phyloP scores from a whole-genome alignment of 1,140 invertebrate species.

The Apis cerana region DNA sequence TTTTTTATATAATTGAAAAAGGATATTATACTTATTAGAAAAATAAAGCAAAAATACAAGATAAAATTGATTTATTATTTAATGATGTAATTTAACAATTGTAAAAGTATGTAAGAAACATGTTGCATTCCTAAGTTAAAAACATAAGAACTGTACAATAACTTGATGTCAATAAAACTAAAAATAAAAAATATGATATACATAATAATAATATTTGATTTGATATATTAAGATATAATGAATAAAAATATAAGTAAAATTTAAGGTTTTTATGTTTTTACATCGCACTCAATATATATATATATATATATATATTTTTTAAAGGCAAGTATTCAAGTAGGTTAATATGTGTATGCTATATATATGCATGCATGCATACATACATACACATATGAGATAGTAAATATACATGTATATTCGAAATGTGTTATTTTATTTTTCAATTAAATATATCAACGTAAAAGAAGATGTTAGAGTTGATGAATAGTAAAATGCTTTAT shows the following conservation, averaged over 20 bases:
- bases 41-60: constrained; percentile 4
- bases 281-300: neutral
- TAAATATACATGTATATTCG: neutral
- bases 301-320: neutral
- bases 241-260: constrained; percentile 24
- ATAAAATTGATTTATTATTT: constrained; percentile 51
- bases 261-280: neutral
- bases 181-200: constrained; percentile 9
- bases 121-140: constrained; percentile 46
- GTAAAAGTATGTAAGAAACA: constrained; percentile 65
- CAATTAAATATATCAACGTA: constrained; percentile 16
- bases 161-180: constrained; percentile 25
- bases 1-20: neutral
- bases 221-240: neutral
- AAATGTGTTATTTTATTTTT: neutral
- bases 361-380: neutral
- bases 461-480: neutral
- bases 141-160: constrained; percentile 46
- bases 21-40: neutral
- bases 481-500: constrained; percentile 15
- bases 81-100: constrained; percentile 57
- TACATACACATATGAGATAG: neutral
- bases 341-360: neutral
- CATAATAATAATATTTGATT: neutral
- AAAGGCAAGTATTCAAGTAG: too few relatives aligned